Evolutionary conservation across 2,888 invertebrate species (phyloP), one percentile per base, ranked within the genome.

Genomic region (Ormyrus thymus): DNA sequence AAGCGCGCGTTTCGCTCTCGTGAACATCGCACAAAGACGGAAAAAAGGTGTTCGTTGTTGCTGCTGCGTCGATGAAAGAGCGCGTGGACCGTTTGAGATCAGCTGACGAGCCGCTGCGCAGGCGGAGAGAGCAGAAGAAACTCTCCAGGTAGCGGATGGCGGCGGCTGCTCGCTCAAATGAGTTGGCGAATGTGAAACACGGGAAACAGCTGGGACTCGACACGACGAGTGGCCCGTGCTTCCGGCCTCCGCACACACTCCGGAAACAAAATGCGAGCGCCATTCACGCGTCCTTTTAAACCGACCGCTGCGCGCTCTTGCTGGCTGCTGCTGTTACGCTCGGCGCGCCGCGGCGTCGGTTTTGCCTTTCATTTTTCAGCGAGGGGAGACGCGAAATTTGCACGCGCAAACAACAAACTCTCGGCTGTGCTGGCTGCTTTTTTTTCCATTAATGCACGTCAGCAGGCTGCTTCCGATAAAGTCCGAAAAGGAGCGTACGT

Each of bases 131-230:
- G 61, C 46, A 55, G 45, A 15, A 53, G 29, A 29, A 29, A 7
- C 61, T 62, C 45, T 62, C 50, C 51, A 48, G 29, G 29, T 29
- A 29, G 9, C 46, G 51, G 68, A 61, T 59, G 45, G 48, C 68
- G 45, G 48, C 68, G 45, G 43, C 55, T 13, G 29, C 11, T 56
- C 48, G 70, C 29, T 48, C 7, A 48, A 77, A 62, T 72, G 61
- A 78, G 73, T 78, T 69, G 81, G 64, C 48, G 72, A 66, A 62
- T 72, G 29, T 29, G 61, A 75, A n/a, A 59, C 55, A 78, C 75
- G 75, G 82, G 83, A 81, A 83, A 83, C 83, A 83, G 83, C 81
- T 83, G 83, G 78, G 78, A 50, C 76, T 75, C 66, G 61, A 77
- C 66, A 55, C 50, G 53, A 53, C 71, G 65, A 65, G 58, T 70